Evolutionary conservation across 2,797 vertebrate species (phyloP), one percentile per base, ranked within the genome.

Genomic region (Rhinatrema bivittatum): DNA sequence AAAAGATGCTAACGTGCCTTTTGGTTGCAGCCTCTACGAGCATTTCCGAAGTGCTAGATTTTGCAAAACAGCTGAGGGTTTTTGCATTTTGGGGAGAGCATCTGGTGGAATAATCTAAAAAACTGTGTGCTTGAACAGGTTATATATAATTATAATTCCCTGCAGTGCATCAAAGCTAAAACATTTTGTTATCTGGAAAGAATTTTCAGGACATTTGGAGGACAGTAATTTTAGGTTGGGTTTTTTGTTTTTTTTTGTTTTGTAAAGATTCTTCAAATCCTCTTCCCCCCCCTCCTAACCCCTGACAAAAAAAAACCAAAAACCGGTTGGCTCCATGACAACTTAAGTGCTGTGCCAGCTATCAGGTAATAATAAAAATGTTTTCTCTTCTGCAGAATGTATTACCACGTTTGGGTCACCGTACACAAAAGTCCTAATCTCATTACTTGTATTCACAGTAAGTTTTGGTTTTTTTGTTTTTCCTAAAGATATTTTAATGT

Each of bases 371-470:
- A n/a, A n/a, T n/a, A n/a, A n/a, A n/a, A n/a, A n/a, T n/a, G n/a
- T n/a, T 52, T 42, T 83, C 27, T 68, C 15, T 74, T 64, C 53
- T 75, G 39, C 53, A 98, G 95, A 47, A 4, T 98, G 95, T 53
- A 26, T 92, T 74, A 65, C 56, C 4, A 88, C 60, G 60, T 88
- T 91, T 59, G 87, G 92, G 23, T 78, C 79, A 4, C 82, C 85
- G 0, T 82, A 90, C 33, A 65, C 50, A 39, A 91, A 74, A 88
- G 78, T 53, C 88, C 87, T 15, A 83, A 85, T 65, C 87, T 97
- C 48, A 59, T 87, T 40, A 89, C 90, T 2, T 98, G 95, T 18
- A 88, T 96, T 53, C 92, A 97, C 62, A 92, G 95, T 98, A 85
- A 91, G 94, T 87, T 17, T 10, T 19, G 14, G 14, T 7, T 12